A percentile compares a stretch with the other conserved stretches of the same genome.
Conservation (phyloP, 1,140 invertebrate species). For the Plodia interpunctella region DNA sequence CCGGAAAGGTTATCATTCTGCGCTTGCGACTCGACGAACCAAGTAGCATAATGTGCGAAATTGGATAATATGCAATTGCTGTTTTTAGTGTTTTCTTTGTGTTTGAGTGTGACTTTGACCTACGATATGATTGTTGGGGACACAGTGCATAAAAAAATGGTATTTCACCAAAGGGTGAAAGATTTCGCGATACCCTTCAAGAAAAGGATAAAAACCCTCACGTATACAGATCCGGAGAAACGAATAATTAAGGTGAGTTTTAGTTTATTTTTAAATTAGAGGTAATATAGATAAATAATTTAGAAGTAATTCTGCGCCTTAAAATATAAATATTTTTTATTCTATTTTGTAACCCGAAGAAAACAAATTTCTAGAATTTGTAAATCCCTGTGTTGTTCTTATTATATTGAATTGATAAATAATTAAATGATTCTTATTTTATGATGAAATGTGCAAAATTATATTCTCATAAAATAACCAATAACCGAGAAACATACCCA, state of each 20-base stretch:
- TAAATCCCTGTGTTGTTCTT: no score
- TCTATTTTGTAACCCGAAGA: no score
- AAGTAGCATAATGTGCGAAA: slow-evolving; percentile 36
- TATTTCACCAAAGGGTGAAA: slow-evolving; percentile 69
- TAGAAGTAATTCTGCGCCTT: no score
- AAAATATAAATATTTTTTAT: no score
- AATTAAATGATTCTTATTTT: no score
- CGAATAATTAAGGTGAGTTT: slow-evolving; percentile 59
- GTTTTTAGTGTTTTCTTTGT: slow-evolving; percentile 33
- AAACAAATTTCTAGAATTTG: no score
- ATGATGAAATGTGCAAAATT: no score
- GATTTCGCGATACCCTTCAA: slow-evolving; percentile 71
- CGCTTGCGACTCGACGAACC: slow-evolving; percentile 30
- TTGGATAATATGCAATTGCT: slow-evolving; percentile 52
- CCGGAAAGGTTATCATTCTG: slow-evolving; percentile 46
- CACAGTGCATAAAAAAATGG: slow-evolving; percentile 69
- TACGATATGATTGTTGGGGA: slow-evolving; percentile 67
- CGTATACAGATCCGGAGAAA: slow-evolving; percentile 63
- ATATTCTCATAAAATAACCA: no score
- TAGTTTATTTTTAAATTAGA: no score
- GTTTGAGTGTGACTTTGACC: slow-evolving; percentile 44
- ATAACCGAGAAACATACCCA: no score
- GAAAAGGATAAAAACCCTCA: slow-evolving; percentile 58
- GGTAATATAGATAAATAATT: no score
- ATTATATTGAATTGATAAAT: no score